These are phyloP conservation scores for Patella ulyssiponensis DNA, from an alignment of 2,888 invertebrate species.

Conservation along the genomic window DNA sequence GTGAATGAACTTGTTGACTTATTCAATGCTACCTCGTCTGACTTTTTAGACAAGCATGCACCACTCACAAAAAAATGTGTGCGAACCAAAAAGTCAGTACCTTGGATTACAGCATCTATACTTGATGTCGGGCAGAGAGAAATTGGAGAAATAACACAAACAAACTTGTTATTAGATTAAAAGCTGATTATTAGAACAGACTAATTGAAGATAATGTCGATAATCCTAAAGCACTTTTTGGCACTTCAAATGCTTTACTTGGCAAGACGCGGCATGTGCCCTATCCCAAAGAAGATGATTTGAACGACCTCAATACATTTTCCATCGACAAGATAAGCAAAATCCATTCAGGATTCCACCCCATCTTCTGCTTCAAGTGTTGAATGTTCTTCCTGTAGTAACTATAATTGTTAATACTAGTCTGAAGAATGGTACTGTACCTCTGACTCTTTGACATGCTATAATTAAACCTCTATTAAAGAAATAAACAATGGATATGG, in stretches of 20 bases:
- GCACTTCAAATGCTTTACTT: background rate
- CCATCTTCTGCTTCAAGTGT: too few species aligned
- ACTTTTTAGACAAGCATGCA: background rate
- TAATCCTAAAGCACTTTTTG: background rate
- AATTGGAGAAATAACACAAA: background rate
- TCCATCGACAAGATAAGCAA: background rate
- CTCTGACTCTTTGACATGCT: too few species aligned
- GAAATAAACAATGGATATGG: too few species aligned
- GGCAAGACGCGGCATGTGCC: background rate
- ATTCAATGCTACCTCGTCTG: background rate
- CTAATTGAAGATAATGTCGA: background rate
- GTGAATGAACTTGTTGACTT: background rate
- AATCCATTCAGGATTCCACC: background rate
- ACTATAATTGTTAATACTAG: too few species aligned
- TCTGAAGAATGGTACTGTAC: too few species aligned
- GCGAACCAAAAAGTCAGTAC: background rate
- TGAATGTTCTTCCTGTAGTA: too few species aligned
- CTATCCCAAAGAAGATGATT: background rate
- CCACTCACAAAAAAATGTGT: slow-evolving; percentile 7
- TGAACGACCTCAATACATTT: background rate
- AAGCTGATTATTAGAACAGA: background rate
- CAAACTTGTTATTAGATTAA: background rate
- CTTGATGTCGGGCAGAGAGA: background rate
- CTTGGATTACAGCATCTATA: background rate
- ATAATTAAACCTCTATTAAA: too few species aligned